phyloP scores from a whole-genome alignment of 2,888 invertebrate species.

The Habroteleia sp. region DNA sequence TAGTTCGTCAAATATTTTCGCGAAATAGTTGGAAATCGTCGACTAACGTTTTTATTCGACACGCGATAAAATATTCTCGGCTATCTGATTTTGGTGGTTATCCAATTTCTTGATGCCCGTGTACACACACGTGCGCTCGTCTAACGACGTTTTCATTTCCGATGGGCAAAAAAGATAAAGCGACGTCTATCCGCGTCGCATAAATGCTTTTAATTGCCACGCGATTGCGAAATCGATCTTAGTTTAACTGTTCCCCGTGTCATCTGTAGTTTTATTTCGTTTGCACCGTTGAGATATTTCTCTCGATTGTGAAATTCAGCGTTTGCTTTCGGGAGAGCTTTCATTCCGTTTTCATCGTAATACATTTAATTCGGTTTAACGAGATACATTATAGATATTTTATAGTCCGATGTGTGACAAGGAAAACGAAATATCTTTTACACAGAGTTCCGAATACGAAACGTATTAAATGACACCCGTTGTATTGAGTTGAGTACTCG shows the following conservation, averaged over 20 bases:
- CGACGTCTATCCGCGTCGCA: background rate
- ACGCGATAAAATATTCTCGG: too few relatives aligned
- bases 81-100: too few relatives aligned
- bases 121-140: too few relatives aligned
- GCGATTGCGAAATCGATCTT: constrained; percentile 21
- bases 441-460: background rate
- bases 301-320: constrained; percentile 31
- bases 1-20: too few relatives aligned
- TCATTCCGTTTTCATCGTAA: constrained; percentile 25
- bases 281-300: constrained; percentile 24
- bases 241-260: constrained; percentile 8
- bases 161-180: background rate
- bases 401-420: constrained; percentile 17
- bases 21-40: too few relatives aligned
- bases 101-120: too few relatives aligned
- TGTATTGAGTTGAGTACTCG: background rate
- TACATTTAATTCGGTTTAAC: constrained; percentile 20
- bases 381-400: constrained; percentile 25
- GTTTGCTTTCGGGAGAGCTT: constrained; percentile 27
- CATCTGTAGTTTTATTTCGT: constrained; percentile 30
- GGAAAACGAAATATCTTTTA: background rate
- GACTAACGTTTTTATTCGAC: too few relatives aligned
- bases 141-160: constrained; percentile 8
- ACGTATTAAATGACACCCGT: too few relatives aligned
- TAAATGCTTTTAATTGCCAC: constrained; percentile 23